Conservation (phyloP, 1,140 invertebrate species). For the Micrasema longulum region DNA sequence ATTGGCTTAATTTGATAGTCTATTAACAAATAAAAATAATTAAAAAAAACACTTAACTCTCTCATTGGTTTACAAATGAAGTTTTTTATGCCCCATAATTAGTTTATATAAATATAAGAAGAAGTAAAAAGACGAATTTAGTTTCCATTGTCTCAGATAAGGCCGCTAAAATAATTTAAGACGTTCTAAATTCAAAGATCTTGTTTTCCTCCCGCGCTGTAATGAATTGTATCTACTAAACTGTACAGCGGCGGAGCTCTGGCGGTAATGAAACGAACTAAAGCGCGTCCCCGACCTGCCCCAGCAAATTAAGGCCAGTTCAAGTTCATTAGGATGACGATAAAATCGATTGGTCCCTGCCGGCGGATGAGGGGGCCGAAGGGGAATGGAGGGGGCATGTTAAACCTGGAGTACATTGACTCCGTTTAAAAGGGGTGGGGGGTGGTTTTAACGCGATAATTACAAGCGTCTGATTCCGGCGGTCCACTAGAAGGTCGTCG, state of each 20-base stretch:
- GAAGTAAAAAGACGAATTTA: not conserved
- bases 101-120: no score
- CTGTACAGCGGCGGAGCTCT: slow-evolving; percentile 12
- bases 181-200: not conserved
- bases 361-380: no score
- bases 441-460: slow-evolving; percentile 52
- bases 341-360: slow-evolving; percentile 51
- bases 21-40: no score
- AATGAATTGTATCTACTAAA: no score
- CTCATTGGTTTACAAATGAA: no score
- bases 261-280: slow-evolving; percentile 45
- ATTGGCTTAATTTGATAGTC: no score
- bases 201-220: no score
- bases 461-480: slow-evolving; percentile 45
- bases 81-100: no score
- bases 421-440: slow-evolving; percentile 27
- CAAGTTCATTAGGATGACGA: slow-evolving; percentile 55
- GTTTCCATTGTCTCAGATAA: not conserved
- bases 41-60: no score
- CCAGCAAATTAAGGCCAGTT: slow-evolving; percentile 53
- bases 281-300: slow-evolving; percentile 45
- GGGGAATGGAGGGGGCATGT: slow-evolving; percentile 8
- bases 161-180: not conserved
- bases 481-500: not conserved
- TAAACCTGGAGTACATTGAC: slow-evolving; percentile 34